Percentiles rank a stretch among this genome's conserved stretches.
Conservation (phyloP, 2,888 invertebrate genomes). For the Cephus pulcher region DNA sequence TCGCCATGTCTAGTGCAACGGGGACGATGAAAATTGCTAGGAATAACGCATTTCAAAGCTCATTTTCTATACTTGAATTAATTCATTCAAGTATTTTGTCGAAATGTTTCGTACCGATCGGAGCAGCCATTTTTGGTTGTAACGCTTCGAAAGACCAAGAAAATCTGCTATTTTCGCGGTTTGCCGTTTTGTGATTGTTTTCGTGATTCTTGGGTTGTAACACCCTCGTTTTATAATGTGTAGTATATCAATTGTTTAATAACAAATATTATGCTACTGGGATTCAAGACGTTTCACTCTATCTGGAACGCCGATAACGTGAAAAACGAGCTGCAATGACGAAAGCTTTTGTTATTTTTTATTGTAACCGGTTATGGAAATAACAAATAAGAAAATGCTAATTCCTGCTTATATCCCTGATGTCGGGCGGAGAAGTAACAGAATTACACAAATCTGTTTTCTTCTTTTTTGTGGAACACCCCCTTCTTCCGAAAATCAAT, state of each 20-base stretch:
- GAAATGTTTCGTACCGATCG: neutral
- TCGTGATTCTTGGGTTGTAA: neutral
- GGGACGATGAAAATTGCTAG: neutral
- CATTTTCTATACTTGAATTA: neutral
- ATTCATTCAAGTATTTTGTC: neutral
- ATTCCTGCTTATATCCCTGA: neutral
- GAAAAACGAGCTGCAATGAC: neutral
- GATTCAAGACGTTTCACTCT: neutral
- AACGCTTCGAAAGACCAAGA: neutral
- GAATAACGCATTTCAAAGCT: neutral
- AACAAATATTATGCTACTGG: neutral
- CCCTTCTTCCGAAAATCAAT: too few species aligned
- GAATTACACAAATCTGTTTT: neutral
- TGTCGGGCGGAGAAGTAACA: neutral
- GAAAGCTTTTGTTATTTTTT: neutral
- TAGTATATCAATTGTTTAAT: neutral
- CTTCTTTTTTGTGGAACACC: conserved; percentile 8
- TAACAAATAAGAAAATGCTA: neutral
- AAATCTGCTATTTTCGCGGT: neutral
- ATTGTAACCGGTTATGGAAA: neutral
- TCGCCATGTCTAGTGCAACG: neutral
- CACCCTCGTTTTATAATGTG: neutral
- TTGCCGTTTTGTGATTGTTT: neutral
- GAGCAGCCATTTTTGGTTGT: conserved; percentile 3
- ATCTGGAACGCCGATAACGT: neutral